phyloP scores from a whole-genome alignment of 1,140 invertebrate species.

The Cotesia typhae region DNA sequence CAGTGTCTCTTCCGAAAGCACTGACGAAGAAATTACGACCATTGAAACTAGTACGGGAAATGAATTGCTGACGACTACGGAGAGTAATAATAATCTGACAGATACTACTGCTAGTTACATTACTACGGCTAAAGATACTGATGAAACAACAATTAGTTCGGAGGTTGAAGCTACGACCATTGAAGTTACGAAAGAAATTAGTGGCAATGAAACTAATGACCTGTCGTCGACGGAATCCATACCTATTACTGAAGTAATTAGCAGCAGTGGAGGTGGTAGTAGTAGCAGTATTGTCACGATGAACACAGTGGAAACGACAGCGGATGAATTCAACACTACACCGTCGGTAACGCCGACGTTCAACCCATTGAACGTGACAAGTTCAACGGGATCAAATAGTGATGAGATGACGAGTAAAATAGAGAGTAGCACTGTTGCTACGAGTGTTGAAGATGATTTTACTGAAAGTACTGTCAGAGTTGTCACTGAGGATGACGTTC shows the following conservation, averaged over 20 bases:
- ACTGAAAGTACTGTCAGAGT: neutral
- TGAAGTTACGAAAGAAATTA: slow-evolving; percentile 29
- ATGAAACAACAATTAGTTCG: neutral
- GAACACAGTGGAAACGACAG: neutral
- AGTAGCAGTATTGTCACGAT: neutral
- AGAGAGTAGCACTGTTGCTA: neutral
- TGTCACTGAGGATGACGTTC: slow-evolving; percentile 19
- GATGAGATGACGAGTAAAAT: neutral
- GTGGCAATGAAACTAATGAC: neutral
- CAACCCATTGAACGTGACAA: neutral
- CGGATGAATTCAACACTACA: neutral
- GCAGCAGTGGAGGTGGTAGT: too few species aligned
- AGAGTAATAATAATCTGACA: too few species aligned
- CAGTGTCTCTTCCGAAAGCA: too few species aligned
- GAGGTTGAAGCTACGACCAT: slow-evolving; percentile 34
- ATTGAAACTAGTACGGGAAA: too few species aligned
- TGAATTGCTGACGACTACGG: too few species aligned
- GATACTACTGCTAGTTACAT: neutral
- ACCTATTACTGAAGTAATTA: too few species aligned
- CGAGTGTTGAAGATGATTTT: slow-evolving; percentile 18
- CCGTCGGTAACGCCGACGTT: too few species aligned
- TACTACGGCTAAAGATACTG: neutral
- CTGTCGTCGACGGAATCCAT: neutral
- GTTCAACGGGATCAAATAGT: neutral
- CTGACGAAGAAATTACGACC: neutral